Evolutionary conservation across 2,113 vertebrate genomes (phyloP).

Genomic region (Menura novaehollandiae): DNA sequence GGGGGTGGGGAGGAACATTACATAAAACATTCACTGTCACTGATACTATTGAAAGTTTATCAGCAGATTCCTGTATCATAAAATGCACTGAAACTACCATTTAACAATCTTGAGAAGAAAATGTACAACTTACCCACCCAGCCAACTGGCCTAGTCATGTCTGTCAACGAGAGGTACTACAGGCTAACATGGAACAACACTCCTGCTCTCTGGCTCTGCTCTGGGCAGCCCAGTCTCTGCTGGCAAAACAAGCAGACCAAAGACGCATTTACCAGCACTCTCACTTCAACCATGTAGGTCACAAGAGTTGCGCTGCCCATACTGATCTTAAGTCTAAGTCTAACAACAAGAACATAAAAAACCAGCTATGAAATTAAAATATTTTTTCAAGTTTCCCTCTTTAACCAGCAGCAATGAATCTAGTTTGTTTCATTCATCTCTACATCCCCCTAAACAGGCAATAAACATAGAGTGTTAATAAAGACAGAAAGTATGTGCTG

Average conservation of each 20-base stretch:
- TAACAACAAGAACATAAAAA: background rate
- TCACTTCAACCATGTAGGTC: background rate
- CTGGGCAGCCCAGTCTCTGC: background rate
- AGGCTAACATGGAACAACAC: background rate
- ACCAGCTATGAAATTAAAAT: background rate
- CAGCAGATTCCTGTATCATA: background rate
- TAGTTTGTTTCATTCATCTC: background rate
- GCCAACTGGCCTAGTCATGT: background rate
- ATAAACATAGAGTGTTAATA: background rate
- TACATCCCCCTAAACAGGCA: background rate
- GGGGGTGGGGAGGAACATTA: accelerated
- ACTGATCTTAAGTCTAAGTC: background rate
- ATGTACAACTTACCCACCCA: background rate
- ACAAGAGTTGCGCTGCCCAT: background rate
- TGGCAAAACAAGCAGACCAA: background rate
- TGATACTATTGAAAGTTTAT: background rate
- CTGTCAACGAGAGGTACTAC: background rate
- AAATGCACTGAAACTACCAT: accelerated
- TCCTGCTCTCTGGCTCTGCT: background rate
- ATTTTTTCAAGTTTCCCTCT: background rate
- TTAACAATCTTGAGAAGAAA: background rate
- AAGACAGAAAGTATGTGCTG: background rate
- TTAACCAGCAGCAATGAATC: background rate
- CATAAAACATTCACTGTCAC: background rate
- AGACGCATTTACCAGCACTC: background rate